Evolutionary conservation across 2,888 invertebrate genomes (phyloP).

Genomic region (Latrodectus elegans): DNA sequence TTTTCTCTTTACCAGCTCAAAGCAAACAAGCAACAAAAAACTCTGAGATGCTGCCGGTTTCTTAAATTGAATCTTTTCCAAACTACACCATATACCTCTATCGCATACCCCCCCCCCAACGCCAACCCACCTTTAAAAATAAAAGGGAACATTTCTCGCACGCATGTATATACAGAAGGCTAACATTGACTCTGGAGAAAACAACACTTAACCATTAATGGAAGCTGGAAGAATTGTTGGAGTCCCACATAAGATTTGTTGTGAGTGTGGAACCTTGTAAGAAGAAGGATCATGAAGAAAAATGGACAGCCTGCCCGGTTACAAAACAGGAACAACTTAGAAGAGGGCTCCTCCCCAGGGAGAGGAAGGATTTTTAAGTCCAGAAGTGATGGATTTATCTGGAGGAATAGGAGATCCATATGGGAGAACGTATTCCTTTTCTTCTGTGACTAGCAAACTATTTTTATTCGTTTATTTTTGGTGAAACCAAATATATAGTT

Average conservation of each 20-base stretch:
- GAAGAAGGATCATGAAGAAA: slow-evolving; percentile 54
- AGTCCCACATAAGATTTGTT: slow-evolving; percentile 57
- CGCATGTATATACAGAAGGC: slow-evolving; percentile 2
- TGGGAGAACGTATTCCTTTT: slow-evolving; percentile 27
- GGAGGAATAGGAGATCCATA: slow-evolving; percentile 25
- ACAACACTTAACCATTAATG: slow-evolving; percentile 65
- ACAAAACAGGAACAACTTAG: slow-evolving; percentile 57
- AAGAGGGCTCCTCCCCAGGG: slow-evolving; percentile 27
- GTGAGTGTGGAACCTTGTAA: slow-evolving; percentile 62
- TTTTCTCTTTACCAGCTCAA: not conserved
- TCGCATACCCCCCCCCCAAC: not conserved
- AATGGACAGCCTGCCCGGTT: slow-evolving; percentile 43
- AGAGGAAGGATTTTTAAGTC: slow-evolving; percentile 51
- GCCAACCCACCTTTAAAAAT: not conserved
- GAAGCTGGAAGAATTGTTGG: slow-evolving; percentile 53
- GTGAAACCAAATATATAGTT: slow-evolving; percentile 15
- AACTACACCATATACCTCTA: not conserved
- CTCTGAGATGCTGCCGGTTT: slow-evolving; percentile 2
- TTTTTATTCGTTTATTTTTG: slow-evolving; percentile 11
- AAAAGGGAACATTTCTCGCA: not conserved
- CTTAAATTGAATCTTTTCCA: slow-evolving; percentile 1
- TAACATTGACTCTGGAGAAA: slow-evolving; percentile 56
- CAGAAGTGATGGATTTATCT: slow-evolving; percentile 63
- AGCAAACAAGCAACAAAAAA: not conserved
- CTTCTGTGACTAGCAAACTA: slow-evolving; percentile 14